Base-by-base conservation (phyloP, 2,797 vertebrate genomes). In the Paedocypris micromegethes region DNA sequence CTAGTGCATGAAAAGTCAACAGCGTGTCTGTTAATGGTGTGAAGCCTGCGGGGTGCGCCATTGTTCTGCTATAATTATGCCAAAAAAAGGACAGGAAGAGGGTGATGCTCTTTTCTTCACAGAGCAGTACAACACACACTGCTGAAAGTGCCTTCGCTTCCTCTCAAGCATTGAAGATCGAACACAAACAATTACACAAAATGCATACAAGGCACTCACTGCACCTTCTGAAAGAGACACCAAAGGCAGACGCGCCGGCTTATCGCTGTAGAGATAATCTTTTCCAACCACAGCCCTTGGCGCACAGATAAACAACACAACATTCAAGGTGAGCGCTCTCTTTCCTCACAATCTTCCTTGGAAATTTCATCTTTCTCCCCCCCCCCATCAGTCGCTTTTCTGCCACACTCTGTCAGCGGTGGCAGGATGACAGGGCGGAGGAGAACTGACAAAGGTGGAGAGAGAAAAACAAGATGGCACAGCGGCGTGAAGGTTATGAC, bases 11-110 rank as follows among this genome's bases (percentile, higher is more conserved):
- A 89, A 78, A 87, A 83, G 88, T 83, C 82, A 58, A 82, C 80
- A 82, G 85, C 85, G 86, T 87, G 86, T 70, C 82, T 45, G 87
- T 83, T 85, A 81, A 81, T 76, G 80, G 85, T 49, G 81, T 83
- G 78, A 80, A 80, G 83, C 83, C 81, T 82, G 75, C 75, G 86
- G 87, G 84, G 72, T 45, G 68, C 82, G 84, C 83, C 86, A 86
- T 88, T 90, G 89, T 87, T 87, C 83, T 82, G 80, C 87, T 88
- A 86, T 88, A 91, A 91, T 90, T 89, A 91, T 75, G 83, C 75
- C 77, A 84, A 83, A 83, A 23, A 23, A 82, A 87, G 84, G 79
- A 82, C 58, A 72, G 85, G 82, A 86, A 85, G 87, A 87, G 86
- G 81, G 88, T 84, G 84, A 88, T 83, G 85, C 86, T 89, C 75